A percentile compares a stretch with the other conserved stretches of the same genome.
phyloP scores from a whole-genome alignment of 2,797 vertebrate genomes.

The Lacerta agilis region DNA sequence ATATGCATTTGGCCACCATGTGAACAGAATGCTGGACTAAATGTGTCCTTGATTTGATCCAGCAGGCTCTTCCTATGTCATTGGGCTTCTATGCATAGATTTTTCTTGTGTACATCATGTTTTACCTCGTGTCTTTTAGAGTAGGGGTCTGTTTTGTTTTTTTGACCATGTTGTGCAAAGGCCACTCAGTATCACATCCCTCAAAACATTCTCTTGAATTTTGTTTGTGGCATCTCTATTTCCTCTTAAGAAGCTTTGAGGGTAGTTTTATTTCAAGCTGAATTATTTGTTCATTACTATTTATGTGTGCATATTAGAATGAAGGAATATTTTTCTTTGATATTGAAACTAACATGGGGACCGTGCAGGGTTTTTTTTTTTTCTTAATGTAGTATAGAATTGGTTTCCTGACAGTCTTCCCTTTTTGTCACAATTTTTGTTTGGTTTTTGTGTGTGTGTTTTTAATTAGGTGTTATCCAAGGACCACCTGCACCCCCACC shows the following conservation, averaged over 20 bases:
- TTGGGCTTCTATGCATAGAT: not conserved
- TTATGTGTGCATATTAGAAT: not conserved
- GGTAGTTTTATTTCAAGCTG: not conserved
- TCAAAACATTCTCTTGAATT: not conserved
- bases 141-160: not conserved
- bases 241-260: not conserved
- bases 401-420: not conserved
- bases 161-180: not conserved
- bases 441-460: slow-evolving; percentile 48
- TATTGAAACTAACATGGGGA: not conserved
- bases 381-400: slow-evolving; percentile 5
- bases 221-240: not conserved
- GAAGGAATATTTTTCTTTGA: not conserved
- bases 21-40: not conserved
- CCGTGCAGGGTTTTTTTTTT: not conserved
- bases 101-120: not conserved
- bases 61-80: not conserved
- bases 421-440: slow-evolving; percentile 38
- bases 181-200: too few relatives aligned
- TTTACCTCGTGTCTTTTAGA: not conserved
- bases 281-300: slow-evolving; percentile 1
- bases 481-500: slow-evolving; percentile 88
- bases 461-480: slow-evolving; percentile 81
- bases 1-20: not conserved
- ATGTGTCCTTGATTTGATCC: not conserved